Percentiles rank a stretch among this genome's conserved stretches.
These are phyloP conservation scores for Myiagra hebetior DNA, from an alignment of 2,113 vertebrate species.

Conservation along the genomic window DNA sequence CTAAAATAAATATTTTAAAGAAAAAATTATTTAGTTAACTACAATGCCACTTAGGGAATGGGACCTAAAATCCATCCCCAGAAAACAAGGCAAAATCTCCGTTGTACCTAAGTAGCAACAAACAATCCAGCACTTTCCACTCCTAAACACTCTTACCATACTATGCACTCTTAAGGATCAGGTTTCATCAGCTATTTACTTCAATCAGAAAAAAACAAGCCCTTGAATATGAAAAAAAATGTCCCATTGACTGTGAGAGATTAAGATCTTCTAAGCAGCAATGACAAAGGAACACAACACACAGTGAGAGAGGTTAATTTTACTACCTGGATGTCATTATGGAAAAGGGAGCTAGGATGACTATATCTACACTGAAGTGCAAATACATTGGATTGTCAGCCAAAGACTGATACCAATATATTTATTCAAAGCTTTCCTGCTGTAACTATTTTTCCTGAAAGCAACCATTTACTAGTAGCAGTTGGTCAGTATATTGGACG, in stretches of 20 bases:
- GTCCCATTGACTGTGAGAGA: background rate
- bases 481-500: background rate
- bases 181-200: background rate
- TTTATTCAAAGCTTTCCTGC: background rate
- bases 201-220: background rate
- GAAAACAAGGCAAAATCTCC: background rate
- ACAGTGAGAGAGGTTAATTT: background rate
- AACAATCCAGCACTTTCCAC: background rate
- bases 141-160: background rate
- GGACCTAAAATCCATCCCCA: background rate
- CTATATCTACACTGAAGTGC: background rate
- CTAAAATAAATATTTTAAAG: background rate
- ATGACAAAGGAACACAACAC: background rate
- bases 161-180: background rate
- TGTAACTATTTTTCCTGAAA: background rate
- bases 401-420: background rate
- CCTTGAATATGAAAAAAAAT: background rate
- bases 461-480: background rate
- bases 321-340: background rate
- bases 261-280: background rate
- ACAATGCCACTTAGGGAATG: background rate
- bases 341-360: background rate
- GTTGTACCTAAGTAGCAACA: background rate
- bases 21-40: background rate
- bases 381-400: background rate